Evolutionary conservation across 2,113 vertebrate species (phyloP), one percentile per base, ranked within the genome.

Genomic region (Centropus bengalensis): DNA sequence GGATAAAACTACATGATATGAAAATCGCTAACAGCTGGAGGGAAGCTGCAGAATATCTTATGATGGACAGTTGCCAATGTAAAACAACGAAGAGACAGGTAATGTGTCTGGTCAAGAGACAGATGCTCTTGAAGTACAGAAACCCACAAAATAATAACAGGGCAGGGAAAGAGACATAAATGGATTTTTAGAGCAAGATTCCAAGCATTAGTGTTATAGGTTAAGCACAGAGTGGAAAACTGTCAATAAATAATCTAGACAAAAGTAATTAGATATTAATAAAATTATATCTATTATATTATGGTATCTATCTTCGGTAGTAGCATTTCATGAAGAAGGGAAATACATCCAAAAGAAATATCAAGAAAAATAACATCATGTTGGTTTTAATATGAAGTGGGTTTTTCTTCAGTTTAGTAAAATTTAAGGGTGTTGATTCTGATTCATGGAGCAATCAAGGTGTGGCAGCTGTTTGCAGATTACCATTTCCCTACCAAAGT

Each of bases 21-120:
- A 88, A 91, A 96, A 93, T 56, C 85, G 62, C 38, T 54, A 85
- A 70, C 90, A 88, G 64, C 75, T 73, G 70, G 63, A 82, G n/a
- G 38, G 38, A 95, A 82, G 82, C 62, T 82, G 55, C 40, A 76
- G 30, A 70, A 66, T 54, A 74, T 58, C 62, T 59, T 54, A 15
- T 24, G 45, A 71, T 36, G 36, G 36, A 36, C 36, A 36, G 36
- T 36, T 36, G 51, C 79, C 20, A 73, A 51, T 5, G 38, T 1
- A 68, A 77, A 70, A 63, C 60, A 75, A 45, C 4, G 13, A 47
- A 80, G 74, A 70, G 42, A 38, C 47, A 75, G 73, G 24, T 58
- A 83, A 24, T 44, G 63, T n/a, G 33, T 47, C 42, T 32, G 60
- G 70, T 24, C 42, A 47, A 51, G 47, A 82, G 63, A 49, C 33